Evolutionary conservation across 2,888 invertebrate genomes (phyloP).

Genomic region (Acanthosepion pharaonis): DNA sequence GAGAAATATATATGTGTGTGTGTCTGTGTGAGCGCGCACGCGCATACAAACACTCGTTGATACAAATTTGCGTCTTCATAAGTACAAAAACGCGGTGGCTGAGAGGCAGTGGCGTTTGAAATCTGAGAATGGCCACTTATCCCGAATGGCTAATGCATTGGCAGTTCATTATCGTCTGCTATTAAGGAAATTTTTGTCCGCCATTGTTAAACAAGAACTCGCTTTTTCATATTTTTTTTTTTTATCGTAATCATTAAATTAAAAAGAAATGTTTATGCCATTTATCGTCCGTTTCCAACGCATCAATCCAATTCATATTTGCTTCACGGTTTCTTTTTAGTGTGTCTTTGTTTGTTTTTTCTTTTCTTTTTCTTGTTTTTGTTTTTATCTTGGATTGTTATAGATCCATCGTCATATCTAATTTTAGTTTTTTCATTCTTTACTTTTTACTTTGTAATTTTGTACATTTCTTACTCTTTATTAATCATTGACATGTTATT

Average conservation of each 20-base stretch:
- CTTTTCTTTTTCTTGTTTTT: not conserved
- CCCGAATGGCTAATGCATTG: not conserved
- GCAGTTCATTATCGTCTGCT: constrained; percentile 12
- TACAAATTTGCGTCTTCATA: not conserved
- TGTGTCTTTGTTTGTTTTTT: not conserved
- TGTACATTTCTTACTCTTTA: no score
- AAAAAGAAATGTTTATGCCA: not conserved
- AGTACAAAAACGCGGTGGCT: not conserved
- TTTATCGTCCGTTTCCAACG: not conserved
- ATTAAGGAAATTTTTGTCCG: not conserved
- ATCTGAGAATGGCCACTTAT: constrained; percentile 12
- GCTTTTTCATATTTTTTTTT: not conserved
- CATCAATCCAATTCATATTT: not conserved
- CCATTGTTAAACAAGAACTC: not conserved
- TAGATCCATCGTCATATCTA: not conserved
- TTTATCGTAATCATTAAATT: not conserved
- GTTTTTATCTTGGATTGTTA: not conserved
- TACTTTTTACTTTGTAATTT: no score
- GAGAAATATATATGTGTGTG: no score
- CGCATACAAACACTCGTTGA: not conserved
- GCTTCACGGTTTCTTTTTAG: not conserved
- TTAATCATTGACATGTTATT: no score
- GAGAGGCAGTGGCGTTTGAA: not conserved
- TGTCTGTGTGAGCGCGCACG: not conserved
- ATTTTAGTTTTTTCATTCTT: not conserved